Percentiles rank a stretch among this genome's conserved stretches.
Conservation (phyloP, 2,888 invertebrate genomes). For the Hirtodrosophila duncani region DNA sequence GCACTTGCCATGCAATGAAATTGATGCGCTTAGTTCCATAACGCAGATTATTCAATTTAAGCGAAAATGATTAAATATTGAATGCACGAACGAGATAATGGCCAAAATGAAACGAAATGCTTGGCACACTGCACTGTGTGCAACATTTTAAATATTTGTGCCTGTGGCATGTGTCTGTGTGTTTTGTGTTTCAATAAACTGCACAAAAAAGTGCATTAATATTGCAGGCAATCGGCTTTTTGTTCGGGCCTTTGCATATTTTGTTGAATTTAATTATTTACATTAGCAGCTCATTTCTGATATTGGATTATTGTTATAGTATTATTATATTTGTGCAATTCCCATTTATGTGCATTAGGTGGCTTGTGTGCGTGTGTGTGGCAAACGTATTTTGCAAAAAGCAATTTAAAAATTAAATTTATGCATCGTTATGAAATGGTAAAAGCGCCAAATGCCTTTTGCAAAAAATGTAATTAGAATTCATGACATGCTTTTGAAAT, state of each 20-base stretch:
- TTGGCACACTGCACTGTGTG: background rate
- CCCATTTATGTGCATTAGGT: background rate
- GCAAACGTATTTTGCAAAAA: constrained; percentile 33
- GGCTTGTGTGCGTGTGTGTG: background rate
- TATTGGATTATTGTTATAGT: constrained; percentile 31
- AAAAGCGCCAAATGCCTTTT: constrained; percentile 18
- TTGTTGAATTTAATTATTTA: constrained; percentile 48
- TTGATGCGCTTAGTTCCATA: constrained; percentile 70
- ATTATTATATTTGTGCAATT: constrained; percentile 10
- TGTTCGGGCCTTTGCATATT: constrained; percentile 9
- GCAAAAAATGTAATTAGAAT: constrained; percentile 68
- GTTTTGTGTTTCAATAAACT: too few species aligned
- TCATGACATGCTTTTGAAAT: constrained; percentile 72
- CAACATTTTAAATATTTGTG: constrained; percentile 33
- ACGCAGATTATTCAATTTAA: constrained; percentile 63
- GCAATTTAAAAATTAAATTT: constrained; percentile 54
- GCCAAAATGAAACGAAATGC: constrained; percentile 7
- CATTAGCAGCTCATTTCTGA: constrained; percentile 45
- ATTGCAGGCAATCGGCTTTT: constrained; percentile 31
- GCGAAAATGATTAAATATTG: constrained; percentile 49
- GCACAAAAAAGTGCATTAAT: constrained; percentile 18
- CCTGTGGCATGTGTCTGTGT: background rate
- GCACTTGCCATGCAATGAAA: constrained; percentile 46
- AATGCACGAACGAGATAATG: constrained; percentile 3
- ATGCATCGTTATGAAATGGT: constrained; percentile 51